These are phyloP conservation scores for Stomorhina lunata DNA, from an alignment of 2,888 invertebrate species.

Conservation along the genomic window DNA sequence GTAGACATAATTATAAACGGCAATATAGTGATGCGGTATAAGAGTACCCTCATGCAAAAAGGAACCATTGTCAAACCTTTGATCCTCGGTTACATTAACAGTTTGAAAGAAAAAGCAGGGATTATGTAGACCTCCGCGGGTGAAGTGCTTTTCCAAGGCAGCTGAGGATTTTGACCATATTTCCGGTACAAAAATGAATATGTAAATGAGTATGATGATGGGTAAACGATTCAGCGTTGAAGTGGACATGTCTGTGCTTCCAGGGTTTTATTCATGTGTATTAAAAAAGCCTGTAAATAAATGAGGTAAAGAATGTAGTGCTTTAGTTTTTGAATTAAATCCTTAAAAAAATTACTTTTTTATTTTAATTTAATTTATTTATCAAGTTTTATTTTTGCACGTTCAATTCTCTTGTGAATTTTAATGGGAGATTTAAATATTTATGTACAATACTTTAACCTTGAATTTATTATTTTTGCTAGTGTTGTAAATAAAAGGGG, in stretches of 20 bases:
- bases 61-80: conserved; percentile 73
- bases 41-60: conserved; percentile 74
- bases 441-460: too few relatives aligned
- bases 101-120: conserved; percentile 77
- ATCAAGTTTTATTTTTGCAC: background rate
- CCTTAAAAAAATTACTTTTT: background rate
- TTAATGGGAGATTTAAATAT: too few relatives aligned
- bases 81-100: conserved; percentile 75
- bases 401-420: background rate
- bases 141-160: conserved; percentile 64
- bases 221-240: conserved; percentile 19
- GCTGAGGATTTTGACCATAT: conserved; percentile 44
- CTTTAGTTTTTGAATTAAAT: background rate
- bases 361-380: conserved; percentile 15
- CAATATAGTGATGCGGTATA: conserved; percentile 74
- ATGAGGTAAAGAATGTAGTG: background rate
- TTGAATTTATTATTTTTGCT: too few relatives aligned
- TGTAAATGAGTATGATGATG: conserved; percentile 31
- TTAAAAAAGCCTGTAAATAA: conserved; percentile 17
- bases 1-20: conserved; percentile 74
- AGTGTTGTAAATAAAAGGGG: too few relatives aligned
- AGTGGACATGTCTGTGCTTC: conserved; percentile 16
- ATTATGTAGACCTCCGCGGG: conserved; percentile 71
- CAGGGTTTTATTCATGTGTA: background rate
- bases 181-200: conserved; percentile 53